A percentile compares a stretch with the other conserved stretches of the same genome.
These are phyloP conservation scores for Montipora cactus DNA, from an alignment of 64 coral and sea anemone species.

Conservation along the genomic window DNA sequence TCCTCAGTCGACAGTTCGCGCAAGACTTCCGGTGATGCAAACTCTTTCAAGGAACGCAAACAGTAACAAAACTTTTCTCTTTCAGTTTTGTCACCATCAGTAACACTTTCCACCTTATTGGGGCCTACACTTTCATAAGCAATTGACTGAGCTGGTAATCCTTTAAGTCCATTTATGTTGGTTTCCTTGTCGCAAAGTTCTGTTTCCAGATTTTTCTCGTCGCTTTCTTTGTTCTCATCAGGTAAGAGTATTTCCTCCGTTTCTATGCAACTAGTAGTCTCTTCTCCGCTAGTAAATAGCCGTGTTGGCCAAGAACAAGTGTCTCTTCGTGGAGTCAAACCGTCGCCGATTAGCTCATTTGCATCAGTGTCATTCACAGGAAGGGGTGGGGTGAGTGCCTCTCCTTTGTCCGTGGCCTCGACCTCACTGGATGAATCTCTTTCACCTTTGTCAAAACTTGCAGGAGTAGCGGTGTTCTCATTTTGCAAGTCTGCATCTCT, in stretches of 20 bases:
- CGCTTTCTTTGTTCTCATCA: not conserved
- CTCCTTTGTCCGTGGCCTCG: not conserved
- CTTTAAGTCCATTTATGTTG: not conserved
- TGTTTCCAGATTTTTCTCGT: not conserved
- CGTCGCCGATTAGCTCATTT: not conserved
- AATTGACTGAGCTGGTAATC: not conserved
- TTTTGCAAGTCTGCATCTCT: not conserved
- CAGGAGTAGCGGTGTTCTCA: not conserved
- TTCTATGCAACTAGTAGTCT: no score
- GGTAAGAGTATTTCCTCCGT: not conserved
- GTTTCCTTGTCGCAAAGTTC: not conserved
- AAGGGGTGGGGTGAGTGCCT: not conserved
- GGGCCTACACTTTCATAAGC: not conserved
- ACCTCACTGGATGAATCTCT: not conserved
- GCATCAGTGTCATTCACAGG: not conserved
- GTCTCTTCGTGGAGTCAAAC: not conserved
- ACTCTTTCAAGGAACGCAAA: constrained; percentile 55
- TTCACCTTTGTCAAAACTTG: not conserved
- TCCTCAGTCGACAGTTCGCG: constrained; percentile 53
- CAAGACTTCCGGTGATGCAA: constrained; percentile 52
- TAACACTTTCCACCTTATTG: not conserved
- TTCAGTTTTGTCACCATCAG: not conserved
- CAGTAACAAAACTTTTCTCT: constrained; percentile 45
- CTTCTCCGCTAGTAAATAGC: not conserved
- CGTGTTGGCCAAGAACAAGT: not conserved